Conservation (phyloP, 2,888 invertebrate species). For the Notodromas monacha region DNA sequence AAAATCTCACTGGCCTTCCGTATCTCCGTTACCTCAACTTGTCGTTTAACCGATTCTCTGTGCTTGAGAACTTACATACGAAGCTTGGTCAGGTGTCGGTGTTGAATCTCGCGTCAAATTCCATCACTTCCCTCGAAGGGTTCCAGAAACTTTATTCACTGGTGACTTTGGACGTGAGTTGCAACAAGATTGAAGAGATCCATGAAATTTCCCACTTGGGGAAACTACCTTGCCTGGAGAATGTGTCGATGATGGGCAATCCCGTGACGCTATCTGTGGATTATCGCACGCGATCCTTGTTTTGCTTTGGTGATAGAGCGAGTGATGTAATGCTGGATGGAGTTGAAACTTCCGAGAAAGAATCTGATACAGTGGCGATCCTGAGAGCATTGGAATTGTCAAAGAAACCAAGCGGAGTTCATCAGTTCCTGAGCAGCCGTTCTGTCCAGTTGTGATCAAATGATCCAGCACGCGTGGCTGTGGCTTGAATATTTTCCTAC, state of each 20-base stretch:
- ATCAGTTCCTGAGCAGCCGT: too few species aligned
- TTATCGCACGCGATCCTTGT: slow-evolving; percentile 59
- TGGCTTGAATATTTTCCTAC: too few species aligned
- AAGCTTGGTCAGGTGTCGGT: slow-evolving; percentile 59
- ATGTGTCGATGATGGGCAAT: slow-evolving; percentile 56
- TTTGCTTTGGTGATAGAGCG: slow-evolving; percentile 50
- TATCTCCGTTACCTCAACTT: slow-evolving; percentile 39
- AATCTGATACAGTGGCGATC: slow-evolving; percentile 65
- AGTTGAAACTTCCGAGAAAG: slow-evolving; percentile 48
- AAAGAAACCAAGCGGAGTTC: too few species aligned
- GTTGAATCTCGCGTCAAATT: slow-evolving; percentile 53
- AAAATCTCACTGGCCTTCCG: slow-evolving; percentile 39
- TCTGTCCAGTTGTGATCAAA: too few species aligned
- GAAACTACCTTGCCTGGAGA: slow-evolving; percentile 49
- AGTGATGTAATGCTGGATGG: slow-evolving; percentile 56
- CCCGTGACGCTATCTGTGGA: slow-evolving; percentile 54
- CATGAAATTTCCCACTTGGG: slow-evolving; percentile 47
- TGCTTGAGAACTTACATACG: slow-evolving; percentile 41
- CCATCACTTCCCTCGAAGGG: slow-evolving; percentile 31
- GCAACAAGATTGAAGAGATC: slow-evolving; percentile 44
- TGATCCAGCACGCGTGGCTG: too few species aligned
- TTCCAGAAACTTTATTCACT: slow-evolving; percentile 54
- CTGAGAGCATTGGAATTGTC: slow-evolving; percentile 54
- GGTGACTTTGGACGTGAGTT: slow-evolving; percentile 48
- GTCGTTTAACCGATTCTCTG: slow-evolving; percentile 36